Evolutionary conservation across 2,888 invertebrate species (phyloP).

Genomic region (Unio pictorum): DNA sequence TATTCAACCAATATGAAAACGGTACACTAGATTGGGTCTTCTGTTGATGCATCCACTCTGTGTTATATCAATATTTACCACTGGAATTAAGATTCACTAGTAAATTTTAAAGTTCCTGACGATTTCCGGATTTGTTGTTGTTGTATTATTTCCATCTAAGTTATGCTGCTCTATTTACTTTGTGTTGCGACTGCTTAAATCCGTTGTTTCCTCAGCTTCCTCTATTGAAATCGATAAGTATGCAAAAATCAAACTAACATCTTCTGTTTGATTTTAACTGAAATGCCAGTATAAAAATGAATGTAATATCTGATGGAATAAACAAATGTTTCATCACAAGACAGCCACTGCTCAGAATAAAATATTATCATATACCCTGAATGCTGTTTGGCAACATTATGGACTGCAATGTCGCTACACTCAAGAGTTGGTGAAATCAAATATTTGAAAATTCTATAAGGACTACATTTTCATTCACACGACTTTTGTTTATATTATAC

Average conservation of each 20-base stretch:
- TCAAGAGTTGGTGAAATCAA: no score
- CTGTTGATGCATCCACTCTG: constrained; percentile 43
- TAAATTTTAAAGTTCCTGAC: constrained; percentile 34
- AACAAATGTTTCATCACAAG: not conserved
- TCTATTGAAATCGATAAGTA: constrained; percentile 41
- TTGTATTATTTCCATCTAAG: constrained; percentile 23
- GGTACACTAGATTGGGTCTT: constrained; percentile 54
- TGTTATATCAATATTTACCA: constrained; percentile 20
- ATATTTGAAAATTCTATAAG: not conserved
- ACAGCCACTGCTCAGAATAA: not conserved
- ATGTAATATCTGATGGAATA: no score
- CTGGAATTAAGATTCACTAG: constrained; percentile 32
- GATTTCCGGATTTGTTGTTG: constrained; percentile 11
- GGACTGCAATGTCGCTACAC: no score
- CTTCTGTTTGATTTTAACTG: not conserved
- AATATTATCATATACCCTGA: no score
- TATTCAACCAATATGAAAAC: constrained; percentile 40
- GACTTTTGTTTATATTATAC: no score
- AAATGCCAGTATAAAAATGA: not conserved
- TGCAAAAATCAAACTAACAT: constrained; percentile 18
- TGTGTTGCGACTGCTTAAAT: constrained; percentile 17
- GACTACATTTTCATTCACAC: no score
- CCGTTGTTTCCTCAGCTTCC: constrained; percentile 56
- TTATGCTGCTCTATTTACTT: constrained; percentile 23
- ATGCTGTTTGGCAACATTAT: no score